A percentile compares a stretch with the other conserved stretches of the same genome.
phyloP scores from a whole-genome alignment of 53 echinoderm and acorn worm genomes.

The Antedon mediterranea region DNA sequence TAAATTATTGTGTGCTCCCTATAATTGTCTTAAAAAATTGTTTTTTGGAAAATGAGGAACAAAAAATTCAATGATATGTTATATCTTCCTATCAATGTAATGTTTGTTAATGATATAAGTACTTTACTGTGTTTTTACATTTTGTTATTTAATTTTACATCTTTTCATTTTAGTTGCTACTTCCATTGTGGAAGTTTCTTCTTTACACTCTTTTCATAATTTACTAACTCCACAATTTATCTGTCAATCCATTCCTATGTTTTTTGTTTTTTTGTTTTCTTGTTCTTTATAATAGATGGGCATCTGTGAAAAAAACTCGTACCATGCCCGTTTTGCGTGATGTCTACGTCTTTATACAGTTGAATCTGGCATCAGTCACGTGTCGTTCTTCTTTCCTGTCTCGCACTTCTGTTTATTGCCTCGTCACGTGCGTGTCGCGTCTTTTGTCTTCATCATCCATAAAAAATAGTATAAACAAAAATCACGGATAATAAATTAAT shows the following conservation, averaged over 20 bases:
- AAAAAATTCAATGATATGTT: too few species aligned
- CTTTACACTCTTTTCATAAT: background rate
- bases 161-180: background rate
- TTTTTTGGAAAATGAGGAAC: background rate
- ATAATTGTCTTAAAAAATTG: background rate
- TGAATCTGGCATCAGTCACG: background rate
- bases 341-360: background rate
- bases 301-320: background rate
- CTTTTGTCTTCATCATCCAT: background rate
- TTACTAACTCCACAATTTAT: slow-evolving; percentile 1
- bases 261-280: background rate
- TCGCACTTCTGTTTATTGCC: background rate
- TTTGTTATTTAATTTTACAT: background rate
- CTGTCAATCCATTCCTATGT: background rate
- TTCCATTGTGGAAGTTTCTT: background rate
- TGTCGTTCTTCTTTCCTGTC: background rate
- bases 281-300: background rate
- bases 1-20: background rate
- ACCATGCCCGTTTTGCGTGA: slow-evolving; percentile 1
- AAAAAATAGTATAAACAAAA: background rate
- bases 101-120: background rate
- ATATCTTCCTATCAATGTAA: background rate
- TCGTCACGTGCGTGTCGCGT: background rate
- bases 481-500: background rate
- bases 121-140: background rate